These are phyloP conservation scores for Zaprionus africanus DNA, from an alignment of 1,140 invertebrate species.

Conservation along the genomic window DNA sequence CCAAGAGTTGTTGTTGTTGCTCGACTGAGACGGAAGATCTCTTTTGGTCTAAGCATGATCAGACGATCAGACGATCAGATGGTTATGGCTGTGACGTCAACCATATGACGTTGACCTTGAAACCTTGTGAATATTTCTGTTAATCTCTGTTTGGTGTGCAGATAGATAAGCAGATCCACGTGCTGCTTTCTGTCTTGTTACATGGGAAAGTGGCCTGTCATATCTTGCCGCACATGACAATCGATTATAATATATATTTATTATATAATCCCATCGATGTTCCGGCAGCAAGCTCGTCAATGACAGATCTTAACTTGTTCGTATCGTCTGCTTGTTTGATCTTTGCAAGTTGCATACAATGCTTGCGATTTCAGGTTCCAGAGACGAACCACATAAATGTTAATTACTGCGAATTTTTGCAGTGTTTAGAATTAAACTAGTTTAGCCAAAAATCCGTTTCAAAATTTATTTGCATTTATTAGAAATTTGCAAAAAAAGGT, in stretches of 20 bases:
- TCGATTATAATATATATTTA: background rate
- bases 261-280: background rate
- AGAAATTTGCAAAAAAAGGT: background rate
- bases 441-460: background rate
- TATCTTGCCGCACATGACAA: background rate
- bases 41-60: background rate
- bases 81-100: constrained; percentile 5
- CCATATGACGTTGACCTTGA: constrained; percentile 1
- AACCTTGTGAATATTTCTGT: background rate
- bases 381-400: background rate
- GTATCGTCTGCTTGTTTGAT: background rate
- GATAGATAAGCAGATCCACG: background rate
- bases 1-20: background rate
- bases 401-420: constrained; percentile 8
- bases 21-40: background rate
- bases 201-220: background rate
- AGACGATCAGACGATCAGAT: background rate
- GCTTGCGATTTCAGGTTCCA: constrained; percentile 1
- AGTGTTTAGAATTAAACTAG: background rate
- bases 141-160: background rate
- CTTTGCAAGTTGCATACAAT: background rate
- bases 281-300: background rate
- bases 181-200: background rate
- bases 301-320: background rate
- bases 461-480: background rate